Base-by-base conservation (phyloP, 53 echinoderm and acorn worm species). In the Holothuria scabra region DNA sequence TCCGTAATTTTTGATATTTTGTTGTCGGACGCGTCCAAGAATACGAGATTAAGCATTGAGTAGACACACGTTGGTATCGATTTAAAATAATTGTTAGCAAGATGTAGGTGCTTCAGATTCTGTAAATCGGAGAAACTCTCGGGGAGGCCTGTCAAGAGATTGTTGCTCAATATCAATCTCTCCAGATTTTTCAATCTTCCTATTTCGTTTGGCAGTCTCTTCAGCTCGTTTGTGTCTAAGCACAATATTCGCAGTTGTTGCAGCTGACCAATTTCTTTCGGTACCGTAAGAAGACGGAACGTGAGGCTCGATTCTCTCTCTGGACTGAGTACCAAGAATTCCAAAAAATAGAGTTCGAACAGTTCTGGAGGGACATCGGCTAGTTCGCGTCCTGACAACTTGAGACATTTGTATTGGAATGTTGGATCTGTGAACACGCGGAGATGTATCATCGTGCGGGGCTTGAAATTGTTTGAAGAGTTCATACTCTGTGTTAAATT, bases 211-310 rank as follows among this genome's bases (percentile, higher is more conserved):
- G 92, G 92, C 10, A 97, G 49, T 24, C 70, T 88, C 1, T 59
- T 83, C 32, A 97, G 86, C 80, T 97, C 92, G 63, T 97, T 97
- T 35, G 97, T 97, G 31, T 92, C 97, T 49, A 97, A 76, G 55
- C 97, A 92, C 56, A 97, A 74, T 2, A 92, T 84, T 7, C 92
- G 92, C 29, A 97, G 82, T 60, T 94, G 90, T 29, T 85, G 72
- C 24, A 97, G 46, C 12, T 83, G 65, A 19, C 66, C 34, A 2
- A 97, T 88, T 57, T 85, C 64, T 4, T 71, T 49, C 12, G 97
- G 94, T 0, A 97, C 92, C 34, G 84, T 74, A 13, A 65, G 22
- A 46, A 97, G 74, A 58, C 85, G 92, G 28, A 91, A 94, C 48
- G 85, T 79, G 22, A 92, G 28, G 35, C 92, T 86, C 2, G 91